phyloP scores from a whole-genome alignment of 2,888 invertebrate species.

The Pammene fasciana region DNA sequence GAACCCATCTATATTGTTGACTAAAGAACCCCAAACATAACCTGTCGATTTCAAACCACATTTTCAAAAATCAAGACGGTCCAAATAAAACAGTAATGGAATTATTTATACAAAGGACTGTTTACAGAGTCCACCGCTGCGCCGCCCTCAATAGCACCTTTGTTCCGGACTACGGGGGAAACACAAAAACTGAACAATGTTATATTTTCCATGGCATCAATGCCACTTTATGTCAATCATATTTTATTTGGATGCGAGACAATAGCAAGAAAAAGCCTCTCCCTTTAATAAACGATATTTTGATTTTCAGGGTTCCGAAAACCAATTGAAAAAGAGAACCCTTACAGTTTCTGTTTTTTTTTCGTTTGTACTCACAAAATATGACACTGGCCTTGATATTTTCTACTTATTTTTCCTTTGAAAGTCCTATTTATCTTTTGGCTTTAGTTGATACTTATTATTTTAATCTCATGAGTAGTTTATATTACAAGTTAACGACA shows the following conservation, averaged over 20 bases:
- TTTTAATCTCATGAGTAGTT: too few relatives aligned
- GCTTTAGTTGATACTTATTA: too few relatives aligned
- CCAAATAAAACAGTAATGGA: not conserved
- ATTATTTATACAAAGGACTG: constrained; percentile 15
- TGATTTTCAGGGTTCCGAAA: not conserved
- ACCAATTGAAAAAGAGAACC: not conserved
- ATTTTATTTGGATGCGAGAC: constrained; percentile 4
- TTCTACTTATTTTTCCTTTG: too few relatives aligned
- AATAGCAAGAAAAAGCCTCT: not conserved
- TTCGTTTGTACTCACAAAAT: too few relatives aligned
- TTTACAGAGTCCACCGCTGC: constrained; percentile 15
- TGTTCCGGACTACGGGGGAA: constrained; percentile 16
- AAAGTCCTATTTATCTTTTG: too few relatives aligned
- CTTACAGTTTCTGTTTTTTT: not conserved
- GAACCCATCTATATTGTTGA: too few relatives aligned
- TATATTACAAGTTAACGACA: too few relatives aligned
- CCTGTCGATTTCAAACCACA: too few relatives aligned
- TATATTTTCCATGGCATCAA: constrained; percentile 15
- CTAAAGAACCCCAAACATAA: not conserved
- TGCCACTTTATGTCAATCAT: constrained; percentile 24
- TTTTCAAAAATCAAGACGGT: not conserved
- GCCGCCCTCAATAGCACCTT: constrained; percentile 12
- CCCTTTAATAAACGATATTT: not conserved
- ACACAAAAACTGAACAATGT: constrained; percentile 16
- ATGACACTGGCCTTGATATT: too few relatives aligned